Conservation (phyloP, 2,113 vertebrate genomes). For the Pholis gunnellus region DNA sequence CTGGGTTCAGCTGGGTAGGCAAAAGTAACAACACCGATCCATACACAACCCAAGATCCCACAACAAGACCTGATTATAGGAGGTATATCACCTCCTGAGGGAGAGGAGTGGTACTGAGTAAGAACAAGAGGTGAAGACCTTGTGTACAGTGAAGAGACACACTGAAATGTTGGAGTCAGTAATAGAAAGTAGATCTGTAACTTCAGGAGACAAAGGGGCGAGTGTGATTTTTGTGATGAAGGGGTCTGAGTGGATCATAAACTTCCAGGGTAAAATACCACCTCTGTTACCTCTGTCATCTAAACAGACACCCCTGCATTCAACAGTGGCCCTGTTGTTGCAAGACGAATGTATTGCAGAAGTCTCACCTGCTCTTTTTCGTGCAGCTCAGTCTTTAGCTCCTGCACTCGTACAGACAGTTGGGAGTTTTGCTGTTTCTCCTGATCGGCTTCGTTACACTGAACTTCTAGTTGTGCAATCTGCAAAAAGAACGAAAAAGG, state of each 20-base stretch:
- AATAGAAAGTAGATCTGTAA: constrained; percentile 2
- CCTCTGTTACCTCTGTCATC: neutral
- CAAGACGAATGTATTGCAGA: neutral
- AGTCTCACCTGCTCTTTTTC: constrained; percentile 91
- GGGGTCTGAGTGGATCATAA: neutral
- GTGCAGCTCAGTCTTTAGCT: constrained; percentile 90
- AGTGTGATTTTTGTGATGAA: constrained; percentile 1
- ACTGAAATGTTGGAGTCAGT: neutral
- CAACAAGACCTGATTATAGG: constrained; percentile 13
- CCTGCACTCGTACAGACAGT: constrained; percentile 87
- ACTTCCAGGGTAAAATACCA: neutral
- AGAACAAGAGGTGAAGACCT: constrained; percentile 1
- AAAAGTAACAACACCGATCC: constrained; percentile 2
- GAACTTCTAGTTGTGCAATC: constrained; percentile 92
- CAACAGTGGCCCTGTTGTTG: neutral
- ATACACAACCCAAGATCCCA: constrained; percentile 26
- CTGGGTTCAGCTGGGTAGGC: constrained; percentile 11
- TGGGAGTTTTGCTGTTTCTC: constrained; percentile 92
- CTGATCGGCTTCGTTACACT: constrained; percentile 89
- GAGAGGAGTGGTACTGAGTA: constrained; percentile 14
- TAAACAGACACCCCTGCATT: neutral
- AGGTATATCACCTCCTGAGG: constrained; percentile 55
- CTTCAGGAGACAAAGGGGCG: neutral
- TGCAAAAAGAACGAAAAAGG: constrained; percentile 45
- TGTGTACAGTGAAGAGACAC: neutral